Base-by-base conservation (phyloP, 2,888 invertebrate genomes). In the Chrysolina americana region DNA sequence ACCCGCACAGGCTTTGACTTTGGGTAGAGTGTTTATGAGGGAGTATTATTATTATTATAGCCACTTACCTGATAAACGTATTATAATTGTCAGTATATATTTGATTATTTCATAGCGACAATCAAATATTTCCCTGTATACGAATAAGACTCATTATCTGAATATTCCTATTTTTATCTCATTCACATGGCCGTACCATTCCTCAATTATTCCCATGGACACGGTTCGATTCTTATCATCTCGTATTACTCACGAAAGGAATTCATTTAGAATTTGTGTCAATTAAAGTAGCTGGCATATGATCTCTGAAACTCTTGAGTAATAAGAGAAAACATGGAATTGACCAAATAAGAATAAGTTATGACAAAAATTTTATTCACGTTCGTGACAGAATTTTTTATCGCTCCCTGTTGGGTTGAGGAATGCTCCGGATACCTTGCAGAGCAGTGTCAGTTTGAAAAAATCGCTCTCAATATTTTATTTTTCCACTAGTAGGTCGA, bases 341-440 rank as follows among this genome's bases (percentile, higher is more conserved):
- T 47, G 41, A n/a, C 70, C 62, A 64, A 70, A 70, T 70, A 70
- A 47, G 70, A 63, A 28, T 11, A 63, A 36, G 17, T 36, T 63
- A 48, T 47, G 70, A 48, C 70, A 70, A 48, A 70, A 70, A 70
- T 48, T 47, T 70, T 48, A 70, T 70, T 50, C 15, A 70, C 13
- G 28, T 28, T 64, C 36, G 41, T 63, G 41, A 63, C 8, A 69
- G 13, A 2, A 28, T 59, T 36, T 36, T 59, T 59, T 59, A 59
- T 28, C 11, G n/a, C 15, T 28, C 59, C 36, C 59, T 15, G 8
- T n/a, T 28, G 28, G 59, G 59, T 59, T 59, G 2, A 28, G 59
- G 23, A 59, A 59, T 23, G 36, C 28, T 8, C 28, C 36, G 13
- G 59, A 59, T 59, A 9, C 36, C n/a, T 36, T 15, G 6, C 8